Conservation (phyloP, 2,888 invertebrate genomes). For the Chloromyia formosa region DNA sequence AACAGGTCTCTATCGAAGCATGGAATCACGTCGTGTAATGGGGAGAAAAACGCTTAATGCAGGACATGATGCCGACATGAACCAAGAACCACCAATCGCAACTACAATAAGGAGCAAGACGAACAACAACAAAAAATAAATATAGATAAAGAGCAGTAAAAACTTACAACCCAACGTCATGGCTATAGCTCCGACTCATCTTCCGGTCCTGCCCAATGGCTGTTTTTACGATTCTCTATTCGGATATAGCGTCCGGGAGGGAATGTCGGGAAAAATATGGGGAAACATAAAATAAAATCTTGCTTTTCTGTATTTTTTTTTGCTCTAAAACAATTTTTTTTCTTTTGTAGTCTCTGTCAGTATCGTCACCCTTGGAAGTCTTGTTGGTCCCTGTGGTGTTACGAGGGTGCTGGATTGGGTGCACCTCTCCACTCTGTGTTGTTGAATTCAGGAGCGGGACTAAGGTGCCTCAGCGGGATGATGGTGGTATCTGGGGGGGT, state of each 20-base stretch:
- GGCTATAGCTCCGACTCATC: neutral
- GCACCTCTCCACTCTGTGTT: constrained; percentile 5
- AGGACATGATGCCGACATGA: constrained; percentile 45
- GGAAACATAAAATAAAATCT: constrained; percentile 42
- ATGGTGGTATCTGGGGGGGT: constrained; percentile 43
- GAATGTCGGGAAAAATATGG: constrained; percentile 35
- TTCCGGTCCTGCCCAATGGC: constrained; percentile 26
- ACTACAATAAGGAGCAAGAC: neutral
- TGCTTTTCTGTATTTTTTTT: constrained; percentile 11
- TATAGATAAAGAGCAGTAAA: constrained; percentile 43
- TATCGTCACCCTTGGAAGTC: neutral
- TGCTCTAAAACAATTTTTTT: constrained; percentile 32
- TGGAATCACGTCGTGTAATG: constrained; percentile 31
- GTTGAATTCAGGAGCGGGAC: constrained; percentile 6
- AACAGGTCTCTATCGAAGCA: constrained; percentile 41
- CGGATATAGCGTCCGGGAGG: constrained; percentile 6
- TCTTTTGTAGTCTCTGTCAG: constrained; percentile 12
- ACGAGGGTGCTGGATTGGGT: constrained; percentile 4
- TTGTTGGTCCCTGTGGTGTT: neutral
- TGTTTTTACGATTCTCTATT: constrained; percentile 27
- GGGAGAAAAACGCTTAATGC: constrained; percentile 42
- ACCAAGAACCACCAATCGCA: constrained; percentile 45
- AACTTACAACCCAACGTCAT: constrained; percentile 39
- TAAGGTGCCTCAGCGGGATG: neutral
- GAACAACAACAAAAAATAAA: constrained; percentile 21